These are phyloP conservation scores for Amitus sp. DNA, from an alignment of 2,888 invertebrate genomes.

Conservation along the genomic window DNA sequence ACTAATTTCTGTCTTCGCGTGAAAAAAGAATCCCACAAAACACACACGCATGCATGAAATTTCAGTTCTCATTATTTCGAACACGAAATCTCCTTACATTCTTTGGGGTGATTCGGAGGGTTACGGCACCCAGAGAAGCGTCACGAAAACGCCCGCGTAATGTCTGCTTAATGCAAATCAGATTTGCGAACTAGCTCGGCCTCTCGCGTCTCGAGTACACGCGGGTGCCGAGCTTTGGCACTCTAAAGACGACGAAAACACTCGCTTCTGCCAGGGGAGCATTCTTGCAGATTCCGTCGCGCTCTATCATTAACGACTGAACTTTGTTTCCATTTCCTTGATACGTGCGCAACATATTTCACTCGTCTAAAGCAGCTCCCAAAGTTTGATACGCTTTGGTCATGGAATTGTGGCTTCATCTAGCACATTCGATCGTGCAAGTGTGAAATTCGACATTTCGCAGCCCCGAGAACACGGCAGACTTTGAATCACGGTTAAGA, in stretches of 20 bases:
- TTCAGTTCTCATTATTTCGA: too few relatives aligned
- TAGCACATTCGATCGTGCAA: too few relatives aligned
- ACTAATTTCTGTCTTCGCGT: too few relatives aligned
- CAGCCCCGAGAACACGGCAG: not conserved
- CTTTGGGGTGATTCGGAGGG: conserved; percentile 26
- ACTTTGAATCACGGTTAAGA: not conserved
- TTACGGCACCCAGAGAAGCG: conserved; percentile 23
- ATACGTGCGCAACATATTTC: conserved; percentile 25
- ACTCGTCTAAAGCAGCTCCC: not conserved
- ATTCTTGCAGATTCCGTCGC: conserved; percentile 10
- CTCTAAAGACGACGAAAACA: conserved; percentile 28
- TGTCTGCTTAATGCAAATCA: conserved; percentile 60
- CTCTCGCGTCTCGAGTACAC: conserved; percentile 15
- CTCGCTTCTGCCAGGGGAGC: conserved; percentile 21
- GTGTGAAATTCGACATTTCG: too few relatives aligned
- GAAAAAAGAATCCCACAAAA: too few relatives aligned
- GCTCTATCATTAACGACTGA: conserved; percentile 45
- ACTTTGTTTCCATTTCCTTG: conserved; percentile 38
- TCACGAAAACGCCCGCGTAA: conserved; percentile 38
- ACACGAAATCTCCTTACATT: too few relatives aligned
- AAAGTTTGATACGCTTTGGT: not conserved
- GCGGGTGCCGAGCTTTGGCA: conserved; percentile 39
- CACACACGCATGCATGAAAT: too few relatives aligned
- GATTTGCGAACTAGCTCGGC: conserved; percentile 53
- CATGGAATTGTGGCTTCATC: too few relatives aligned